These are phyloP conservation scores for Myotis brandtii DNA, from an alignment of 2,113 vertebrate species.

Conservation along the genomic window DNA sequence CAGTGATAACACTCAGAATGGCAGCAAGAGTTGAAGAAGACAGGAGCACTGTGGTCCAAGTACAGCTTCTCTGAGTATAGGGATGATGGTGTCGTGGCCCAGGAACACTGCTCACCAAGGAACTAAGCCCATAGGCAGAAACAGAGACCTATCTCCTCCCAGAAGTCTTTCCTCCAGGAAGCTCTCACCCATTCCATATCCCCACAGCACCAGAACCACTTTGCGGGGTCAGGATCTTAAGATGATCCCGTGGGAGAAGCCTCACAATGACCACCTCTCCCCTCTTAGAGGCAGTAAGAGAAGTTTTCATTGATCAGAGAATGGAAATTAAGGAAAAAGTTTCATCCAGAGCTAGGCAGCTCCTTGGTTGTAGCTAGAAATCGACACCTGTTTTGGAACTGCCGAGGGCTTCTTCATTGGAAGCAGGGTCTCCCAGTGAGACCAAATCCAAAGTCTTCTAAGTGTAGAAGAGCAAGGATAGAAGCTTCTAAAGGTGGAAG, in stretches of 20 bases:
- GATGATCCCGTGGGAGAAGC: neutral
- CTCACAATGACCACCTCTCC: neutral
- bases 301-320: constrained; percentile 61
- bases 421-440: neutral
- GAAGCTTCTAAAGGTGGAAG: neutral
- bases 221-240: constrained; percentile 26
- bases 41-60: neutral
- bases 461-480: constrained; percentile 7
- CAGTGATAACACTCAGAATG: constrained; percentile 17
- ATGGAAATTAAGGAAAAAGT: constrained; percentile 45
- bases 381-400: neutral
- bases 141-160: neutral
- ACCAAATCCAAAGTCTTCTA: constrained; percentile 42
- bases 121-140: constrained; percentile 15
- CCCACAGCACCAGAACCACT: neutral
- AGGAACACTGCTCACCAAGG: neutral
- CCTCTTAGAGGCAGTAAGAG: neutral
- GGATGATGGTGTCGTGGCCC: neutral
- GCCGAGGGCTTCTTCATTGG: constrained; percentile 11
- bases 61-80: constrained; percentile 20
- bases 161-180: constrained; percentile 17
- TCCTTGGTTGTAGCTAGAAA: constrained; percentile 13
- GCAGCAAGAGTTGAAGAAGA: constrained; percentile 36
- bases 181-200: neutral
- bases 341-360: constrained; percentile 14